Evolutionary conservation across 2,888 invertebrate genomes (phyloP).

Genomic region (Drosophila koepferae): DNA sequence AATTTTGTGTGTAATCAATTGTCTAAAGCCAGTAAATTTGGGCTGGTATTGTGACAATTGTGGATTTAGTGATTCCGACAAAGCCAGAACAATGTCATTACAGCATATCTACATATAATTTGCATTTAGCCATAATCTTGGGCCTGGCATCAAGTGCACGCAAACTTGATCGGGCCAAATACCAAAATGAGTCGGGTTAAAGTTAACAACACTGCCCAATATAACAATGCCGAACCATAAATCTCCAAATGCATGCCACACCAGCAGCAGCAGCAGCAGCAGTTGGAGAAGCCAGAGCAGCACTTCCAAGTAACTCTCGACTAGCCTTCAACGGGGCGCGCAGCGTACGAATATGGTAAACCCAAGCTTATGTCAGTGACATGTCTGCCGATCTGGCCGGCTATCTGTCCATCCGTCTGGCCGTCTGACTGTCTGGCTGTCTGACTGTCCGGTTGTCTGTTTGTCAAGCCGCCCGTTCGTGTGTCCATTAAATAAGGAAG

Average conservation of each 20-base stretch:
- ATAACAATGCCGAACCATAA: constrained; percentile 78
- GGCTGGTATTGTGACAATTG: not conserved
- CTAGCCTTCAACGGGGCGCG: constrained; percentile 68
- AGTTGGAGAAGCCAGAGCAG: constrained; percentile 47
- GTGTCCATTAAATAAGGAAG: constrained; percentile 81
- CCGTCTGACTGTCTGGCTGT: constrained; percentile 13
- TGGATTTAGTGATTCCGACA: constrained; percentile 24
- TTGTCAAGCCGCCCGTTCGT: constrained; percentile 66
- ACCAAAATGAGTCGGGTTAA: constrained; percentile 60
- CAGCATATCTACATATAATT: constrained; percentile 75
- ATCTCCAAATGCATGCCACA: constrained; percentile 80
- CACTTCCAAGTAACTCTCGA: constrained; percentile 78
- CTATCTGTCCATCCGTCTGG: constrained; percentile 34
- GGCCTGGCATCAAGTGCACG: constrained; percentile 58
- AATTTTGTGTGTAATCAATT: not conserved
- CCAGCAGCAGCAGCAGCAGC: constrained; percentile 49
- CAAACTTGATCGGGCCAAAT: constrained; percentile 58
- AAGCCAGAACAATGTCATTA: constrained; percentile 59
- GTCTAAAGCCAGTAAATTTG: not conserved
- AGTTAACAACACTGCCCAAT: constrained; percentile 75
- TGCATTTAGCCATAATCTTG: constrained; percentile 68
- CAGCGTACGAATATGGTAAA: constrained; percentile 72
- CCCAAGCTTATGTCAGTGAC: constrained; percentile 79
- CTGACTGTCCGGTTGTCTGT: constrained; percentile 41
- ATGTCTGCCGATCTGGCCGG: constrained; percentile 64